These are phyloP conservation scores for Heterohyrax brucei DNA, from an alignment of 2,797 vertebrate species.

Conservation along the genomic window DNA sequence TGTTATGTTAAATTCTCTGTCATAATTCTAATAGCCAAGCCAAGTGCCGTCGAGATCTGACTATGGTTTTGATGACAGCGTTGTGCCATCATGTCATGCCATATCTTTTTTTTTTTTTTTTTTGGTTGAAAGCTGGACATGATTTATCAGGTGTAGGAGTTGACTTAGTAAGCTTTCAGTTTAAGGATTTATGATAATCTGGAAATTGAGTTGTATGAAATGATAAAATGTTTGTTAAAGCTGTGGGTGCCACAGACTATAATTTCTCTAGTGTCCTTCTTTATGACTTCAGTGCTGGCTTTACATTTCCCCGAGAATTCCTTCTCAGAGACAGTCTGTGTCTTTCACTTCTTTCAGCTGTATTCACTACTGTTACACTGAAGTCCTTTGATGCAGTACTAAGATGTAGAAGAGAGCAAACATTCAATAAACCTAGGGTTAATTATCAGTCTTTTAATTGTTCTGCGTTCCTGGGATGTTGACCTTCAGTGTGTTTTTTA, in stretches of 20 bases:
- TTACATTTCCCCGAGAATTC: neutral
- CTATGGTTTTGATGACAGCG: neutral
- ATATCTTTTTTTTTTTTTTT: neutral
- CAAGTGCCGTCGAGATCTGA: neutral
- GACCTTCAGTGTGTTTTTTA: neutral
- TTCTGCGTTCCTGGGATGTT: neutral
- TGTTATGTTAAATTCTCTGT: neutral
- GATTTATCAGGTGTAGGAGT: neutral
- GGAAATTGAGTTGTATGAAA: neutral
- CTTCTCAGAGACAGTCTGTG: too few relatives aligned
- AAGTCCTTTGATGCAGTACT: too few relatives aligned
- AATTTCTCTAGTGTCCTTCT: neutral
- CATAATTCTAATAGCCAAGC: too few relatives aligned
- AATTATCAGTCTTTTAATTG: accelerated
- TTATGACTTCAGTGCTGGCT: neutral
- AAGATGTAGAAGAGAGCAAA: neutral
- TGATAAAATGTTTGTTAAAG: neutral
- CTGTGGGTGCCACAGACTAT: neutral
- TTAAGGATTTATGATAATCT: neutral
- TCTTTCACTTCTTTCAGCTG: neutral
- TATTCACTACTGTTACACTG: neutral
- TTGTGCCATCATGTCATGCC: neutral
- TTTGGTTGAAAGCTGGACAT: neutral
- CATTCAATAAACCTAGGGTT: too few relatives aligned
- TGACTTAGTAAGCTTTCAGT: neutral